phyloP scores from a whole-genome alignment of 2,797 vertebrate genomes.

The Enteromius trimaculatus region DNA sequence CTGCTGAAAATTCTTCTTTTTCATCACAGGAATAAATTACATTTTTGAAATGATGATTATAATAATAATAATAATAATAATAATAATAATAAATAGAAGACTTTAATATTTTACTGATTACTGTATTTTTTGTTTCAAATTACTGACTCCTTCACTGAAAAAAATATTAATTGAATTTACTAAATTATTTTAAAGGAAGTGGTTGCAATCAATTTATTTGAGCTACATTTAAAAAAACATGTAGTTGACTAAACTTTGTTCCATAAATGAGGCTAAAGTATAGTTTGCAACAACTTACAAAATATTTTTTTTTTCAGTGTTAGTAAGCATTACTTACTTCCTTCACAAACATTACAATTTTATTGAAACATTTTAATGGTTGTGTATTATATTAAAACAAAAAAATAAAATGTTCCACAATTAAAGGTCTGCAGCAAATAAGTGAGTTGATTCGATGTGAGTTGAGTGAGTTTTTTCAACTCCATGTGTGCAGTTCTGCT shows the following conservation, averaged over 20 bases:
- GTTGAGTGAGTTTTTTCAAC: too few species aligned
- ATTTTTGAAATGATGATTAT: background rate
- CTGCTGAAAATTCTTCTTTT: background rate
- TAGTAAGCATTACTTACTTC: too few species aligned
- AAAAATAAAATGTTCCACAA: background rate
- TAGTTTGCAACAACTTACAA: too few species aligned
- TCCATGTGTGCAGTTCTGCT: background rate
- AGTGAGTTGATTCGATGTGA: background rate
- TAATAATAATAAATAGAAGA: background rate
- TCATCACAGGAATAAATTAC: background rate
- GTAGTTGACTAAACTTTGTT: too few species aligned
- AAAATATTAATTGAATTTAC: too few species aligned
- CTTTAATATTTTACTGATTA: background rate
- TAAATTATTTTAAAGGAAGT: too few species aligned
- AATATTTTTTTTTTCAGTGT: too few species aligned
- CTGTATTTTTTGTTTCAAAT: background rate
- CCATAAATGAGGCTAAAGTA: too few species aligned
- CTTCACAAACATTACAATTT: background rate
- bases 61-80: too few species aligned
- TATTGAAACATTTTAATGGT: background rate
- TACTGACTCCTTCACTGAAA: too few species aligned
- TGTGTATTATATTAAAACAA: background rate
- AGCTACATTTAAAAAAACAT: too few species aligned
- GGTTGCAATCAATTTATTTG: too few species aligned
- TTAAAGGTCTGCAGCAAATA: background rate